Percentiles rank a stretch among this genome's conserved stretches.
Conservation (phyloP, 2,113 vertebrate species). For the Ochotona curzoniae region DNA sequence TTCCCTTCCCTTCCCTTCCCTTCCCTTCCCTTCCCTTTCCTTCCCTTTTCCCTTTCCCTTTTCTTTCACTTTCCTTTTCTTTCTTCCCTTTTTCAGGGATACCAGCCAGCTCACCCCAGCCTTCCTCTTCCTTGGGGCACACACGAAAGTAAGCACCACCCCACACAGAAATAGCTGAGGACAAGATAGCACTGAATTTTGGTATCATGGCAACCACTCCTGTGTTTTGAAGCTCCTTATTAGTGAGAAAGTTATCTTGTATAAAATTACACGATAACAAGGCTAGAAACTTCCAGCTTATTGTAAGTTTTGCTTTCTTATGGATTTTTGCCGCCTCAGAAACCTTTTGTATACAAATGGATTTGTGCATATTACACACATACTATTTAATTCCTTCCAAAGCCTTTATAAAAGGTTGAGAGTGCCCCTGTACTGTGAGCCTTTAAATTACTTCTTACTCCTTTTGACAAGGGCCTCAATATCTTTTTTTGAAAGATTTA, state of each 20-base stretch:
- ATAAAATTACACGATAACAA: slow-evolving; percentile 48
- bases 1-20: no score
- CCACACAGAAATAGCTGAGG: slow-evolving; percentile 33
- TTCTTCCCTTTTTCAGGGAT: slow-evolving; percentile 43
- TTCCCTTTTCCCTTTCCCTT: no score
- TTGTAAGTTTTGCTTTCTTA: neutral
- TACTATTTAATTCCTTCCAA: neutral
- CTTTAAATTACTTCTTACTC: slow-evolving; percentile 28
- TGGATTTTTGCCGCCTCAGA: neutral
- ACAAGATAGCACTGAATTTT: neutral
- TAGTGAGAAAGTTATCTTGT: slow-evolving; percentile 56
- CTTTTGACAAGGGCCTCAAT: neutral
- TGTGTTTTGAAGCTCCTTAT: slow-evolving; percentile 46
- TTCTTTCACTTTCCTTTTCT: neutral
- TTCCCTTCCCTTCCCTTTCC: no score
- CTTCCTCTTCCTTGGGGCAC: neutral
- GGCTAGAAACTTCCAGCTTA: slow-evolving; percentile 22
- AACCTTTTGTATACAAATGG: slow-evolving; percentile 22
- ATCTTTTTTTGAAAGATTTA: no score
- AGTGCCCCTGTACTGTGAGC: neutral
- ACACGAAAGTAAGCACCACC: neutral
- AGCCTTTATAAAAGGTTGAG: slow-evolving; percentile 9
- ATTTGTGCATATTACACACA: neutral
- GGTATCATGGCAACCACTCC: slow-evolving; percentile 29
- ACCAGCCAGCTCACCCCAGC: neutral